These are phyloP conservation scores for Drosophila dunni DNA, from an alignment of 1,140 invertebrate species.

Conservation along the genomic window DNA sequence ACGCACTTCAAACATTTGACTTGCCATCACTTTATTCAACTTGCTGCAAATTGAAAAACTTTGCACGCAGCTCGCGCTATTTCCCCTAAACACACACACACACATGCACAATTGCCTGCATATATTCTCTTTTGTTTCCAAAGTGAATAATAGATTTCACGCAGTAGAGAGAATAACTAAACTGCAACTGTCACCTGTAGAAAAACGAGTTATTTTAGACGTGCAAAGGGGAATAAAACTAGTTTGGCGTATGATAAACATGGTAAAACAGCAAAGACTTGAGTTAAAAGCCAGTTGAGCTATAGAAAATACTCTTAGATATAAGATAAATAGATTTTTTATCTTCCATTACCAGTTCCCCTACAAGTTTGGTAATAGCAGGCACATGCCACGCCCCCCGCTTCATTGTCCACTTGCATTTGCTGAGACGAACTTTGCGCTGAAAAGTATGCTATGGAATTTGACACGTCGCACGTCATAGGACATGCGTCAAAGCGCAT, in stretches of 20 bases:
- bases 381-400: neutral
- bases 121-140: constrained; percentile 11
- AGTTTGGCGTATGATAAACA: no score
- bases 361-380: no score
- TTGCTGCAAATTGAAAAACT: constrained; percentile 68
- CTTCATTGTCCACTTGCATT: neutral
- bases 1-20: constrained; percentile 68
- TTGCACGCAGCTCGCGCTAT: constrained; percentile 10
- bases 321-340: no score
- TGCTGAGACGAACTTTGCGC: constrained; percentile 15
- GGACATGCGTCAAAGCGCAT: constrained; percentile 27
- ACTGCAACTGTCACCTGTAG: neutral
- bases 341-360: no score
- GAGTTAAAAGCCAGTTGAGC: no score
- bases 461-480: constrained; percentile 11
- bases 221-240: no score
- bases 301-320: no score
- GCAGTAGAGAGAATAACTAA: neutral
- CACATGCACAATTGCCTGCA: neutral
- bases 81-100: neutral
- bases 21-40: constrained; percentile 42
- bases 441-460: constrained; percentile 42
- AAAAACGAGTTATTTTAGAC: no score
- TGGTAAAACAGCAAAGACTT: no score
- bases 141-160: neutral